Evolutionary conservation across 2,888 invertebrate genomes (phyloP), one percentile per base, ranked within the genome.

Genomic region (Empis livida): DNA sequence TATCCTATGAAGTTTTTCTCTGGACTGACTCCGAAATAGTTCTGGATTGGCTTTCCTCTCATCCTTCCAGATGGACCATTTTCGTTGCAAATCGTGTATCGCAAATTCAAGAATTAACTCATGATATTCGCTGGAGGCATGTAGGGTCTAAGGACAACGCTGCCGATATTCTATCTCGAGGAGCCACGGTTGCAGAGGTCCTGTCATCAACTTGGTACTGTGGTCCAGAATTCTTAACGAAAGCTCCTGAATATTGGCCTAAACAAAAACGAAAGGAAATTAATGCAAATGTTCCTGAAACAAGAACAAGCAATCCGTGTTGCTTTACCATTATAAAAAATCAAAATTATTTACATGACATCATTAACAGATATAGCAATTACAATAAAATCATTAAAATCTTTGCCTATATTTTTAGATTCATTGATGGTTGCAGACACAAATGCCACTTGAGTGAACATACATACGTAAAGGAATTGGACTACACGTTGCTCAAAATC

Each of bases 161-260:
- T 0, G 60, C 61, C 11, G 61, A 62, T 47, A 54, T 57, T 11
- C 52, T 59, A 1, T 61, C 61, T 0, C 42, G 62, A 39, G 63
- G 62, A 16, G 15, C 30, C 0, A 30, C 35, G 10, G 43, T 32
- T 42, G 23, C 13, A 31, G 32, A 45, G 11, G 3, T 45, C 3
- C 10, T 15, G 2, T 11, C 31, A 9, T 44, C 35, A 13, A 37
- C 6, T 30, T 45, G 45, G 35, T 45, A 11, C 9, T 10, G 5
- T 15, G 49, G 45, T 30, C 45, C 45, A 17, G 37, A 48, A 11
- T 45, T 50, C 35, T 42, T 44, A 23, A 16, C 27, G 10, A 27
- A 17, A 2, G 1, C 31, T 31, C 20, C 30, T 32, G 32, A 32
- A 32, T 13, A 5, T 32, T 13, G 11, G 20, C 20, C 20, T 20